Evolutionary conservation across 2,888 invertebrate genomes (phyloP).

Genomic region (Leptothorax acervorum): DNA sequence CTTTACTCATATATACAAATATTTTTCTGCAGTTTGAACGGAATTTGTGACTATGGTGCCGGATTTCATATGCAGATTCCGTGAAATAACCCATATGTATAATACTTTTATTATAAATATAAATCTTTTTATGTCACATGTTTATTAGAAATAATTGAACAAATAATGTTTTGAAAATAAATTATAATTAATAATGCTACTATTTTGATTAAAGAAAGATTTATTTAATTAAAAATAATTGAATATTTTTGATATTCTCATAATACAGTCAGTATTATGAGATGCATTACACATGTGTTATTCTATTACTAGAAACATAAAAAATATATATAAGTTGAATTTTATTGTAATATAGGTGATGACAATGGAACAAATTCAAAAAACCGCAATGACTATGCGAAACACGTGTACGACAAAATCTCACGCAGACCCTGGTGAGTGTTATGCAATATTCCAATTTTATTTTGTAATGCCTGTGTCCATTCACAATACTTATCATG

Average conservation of each 20-base stretch:
- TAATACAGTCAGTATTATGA: neutral
- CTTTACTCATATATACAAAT: too few relatives aligned
- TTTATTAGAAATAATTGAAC: slow-evolving; percentile 2
- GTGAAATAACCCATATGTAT: too few relatives aligned
- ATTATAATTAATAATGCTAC: neutral
- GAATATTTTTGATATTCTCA: neutral
- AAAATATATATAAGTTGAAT: neutral
- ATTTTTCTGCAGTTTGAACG: too few relatives aligned
- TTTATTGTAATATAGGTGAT: slow-evolving; percentile 67
- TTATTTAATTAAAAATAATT: neutral
- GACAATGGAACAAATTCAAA: slow-evolving; percentile 88
- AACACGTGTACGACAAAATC: slow-evolving; percentile 89
- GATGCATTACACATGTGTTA: neutral
- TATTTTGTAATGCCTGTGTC: neutral
- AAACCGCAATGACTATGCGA: slow-evolving; percentile 88
- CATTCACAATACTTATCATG: neutral
- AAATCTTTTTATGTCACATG: neutral
- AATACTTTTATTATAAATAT: neutral
- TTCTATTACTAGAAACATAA: neutral
- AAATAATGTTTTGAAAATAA: neutral
- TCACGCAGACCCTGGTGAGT: slow-evolving; percentile 87
- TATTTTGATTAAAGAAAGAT: neutral
- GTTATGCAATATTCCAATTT: slow-evolving; percentile 2
- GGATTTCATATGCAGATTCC: too few relatives aligned
- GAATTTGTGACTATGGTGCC: too few relatives aligned